Evolutionary conservation across 2,888 invertebrate genomes (phyloP).

Genomic region (Scaptomyza cyrtandrae): DNA sequence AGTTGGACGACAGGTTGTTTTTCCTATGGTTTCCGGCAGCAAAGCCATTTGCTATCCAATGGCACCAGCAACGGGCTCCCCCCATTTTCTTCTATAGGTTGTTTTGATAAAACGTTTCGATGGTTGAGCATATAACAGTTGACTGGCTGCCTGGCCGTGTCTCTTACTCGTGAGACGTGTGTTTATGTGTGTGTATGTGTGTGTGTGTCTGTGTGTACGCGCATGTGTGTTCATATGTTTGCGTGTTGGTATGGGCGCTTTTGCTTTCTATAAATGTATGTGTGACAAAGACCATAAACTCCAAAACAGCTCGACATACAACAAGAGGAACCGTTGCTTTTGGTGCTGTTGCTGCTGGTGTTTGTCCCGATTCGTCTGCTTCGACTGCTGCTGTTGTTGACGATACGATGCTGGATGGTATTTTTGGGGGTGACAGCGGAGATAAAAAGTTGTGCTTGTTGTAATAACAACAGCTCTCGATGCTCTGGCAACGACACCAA

Average conservation of each 20-base stretch:
- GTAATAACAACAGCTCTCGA: slow-evolving; percentile 66
- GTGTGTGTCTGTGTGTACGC: too few relatives aligned
- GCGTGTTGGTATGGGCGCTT: slow-evolving; percentile 16
- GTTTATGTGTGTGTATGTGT: not conserved
- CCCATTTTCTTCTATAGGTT: slow-evolving; percentile 66
- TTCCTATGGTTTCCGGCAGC: slow-evolving; percentile 52
- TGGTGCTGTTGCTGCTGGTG: slow-evolving; percentile 32
- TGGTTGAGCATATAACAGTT: slow-evolving; percentile 78
- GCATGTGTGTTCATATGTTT: not conserved
- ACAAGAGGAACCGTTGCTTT: slow-evolving; percentile 61
- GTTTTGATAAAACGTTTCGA: slow-evolving; percentile 79
- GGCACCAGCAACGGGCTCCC: slow-evolving; percentile 47
- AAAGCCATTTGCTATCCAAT: slow-evolving; percentile 65
- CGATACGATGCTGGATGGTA: slow-evolving; percentile 76
- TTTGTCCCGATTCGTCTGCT: slow-evolving; percentile 33
- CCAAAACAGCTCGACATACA: slow-evolving; percentile 64
- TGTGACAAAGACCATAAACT: slow-evolving; percentile 76
- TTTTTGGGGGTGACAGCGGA: slow-evolving; percentile 75
- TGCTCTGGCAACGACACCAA: slow-evolving; percentile 55
- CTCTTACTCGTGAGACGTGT: slow-evolving; percentile 39
- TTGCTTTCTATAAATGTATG: slow-evolving; percentile 37
- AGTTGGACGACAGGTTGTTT: slow-evolving; percentile 67
- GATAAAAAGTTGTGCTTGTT: slow-evolving; percentile 77
- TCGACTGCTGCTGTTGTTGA: slow-evolving; percentile 56
- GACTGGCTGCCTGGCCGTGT: slow-evolving; percentile 72